Percentiles rank a stretch among this genome's conserved stretches.
phyloP scores from a whole-genome alignment of 2,113 vertebrate genomes.

The Syrmaticus mikado region DNA sequence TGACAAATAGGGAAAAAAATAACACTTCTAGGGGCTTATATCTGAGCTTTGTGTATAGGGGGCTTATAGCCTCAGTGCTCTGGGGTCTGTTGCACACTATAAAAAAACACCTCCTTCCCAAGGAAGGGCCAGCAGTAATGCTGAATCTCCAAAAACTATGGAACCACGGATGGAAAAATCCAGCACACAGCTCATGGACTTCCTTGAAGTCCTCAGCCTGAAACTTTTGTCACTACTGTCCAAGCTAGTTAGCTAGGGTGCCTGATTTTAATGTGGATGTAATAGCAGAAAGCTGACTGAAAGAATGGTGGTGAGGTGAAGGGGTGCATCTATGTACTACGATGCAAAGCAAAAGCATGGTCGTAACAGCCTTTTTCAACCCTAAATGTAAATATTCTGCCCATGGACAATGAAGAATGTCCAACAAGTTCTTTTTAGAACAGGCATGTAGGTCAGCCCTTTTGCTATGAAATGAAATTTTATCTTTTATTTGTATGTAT shows the following conservation, averaged over 20 bases:
- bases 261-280: rapidly evolving
- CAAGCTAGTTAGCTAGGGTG: not conserved
- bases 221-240: not conserved
- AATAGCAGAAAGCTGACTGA: not conserved
- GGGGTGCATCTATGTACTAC: not conserved
- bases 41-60: not conserved
- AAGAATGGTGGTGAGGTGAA: not conserved
- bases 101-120: not conserved
- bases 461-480: not conserved
- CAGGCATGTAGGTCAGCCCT: not conserved
- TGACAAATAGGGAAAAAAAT: not conserved
- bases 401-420: not conserved
- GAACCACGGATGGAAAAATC: not conserved
- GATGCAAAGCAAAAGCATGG: not conserved
- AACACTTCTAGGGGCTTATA: not conserved
- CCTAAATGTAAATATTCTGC: not conserved
- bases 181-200: no score
- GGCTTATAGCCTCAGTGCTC: no score
- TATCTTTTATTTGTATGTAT: not conserved
- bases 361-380: not conserved
- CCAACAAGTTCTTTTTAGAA: not conserved
- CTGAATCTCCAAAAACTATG: no score
- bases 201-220: not conserved
- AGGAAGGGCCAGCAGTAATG: not conserved
- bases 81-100: not conserved